Percentiles rank a stretch among this genome's conserved stretches.
These are phyloP conservation scores for Capromys pilorides DNA, from an alignment of 2,797 vertebrate genomes.

Conservation along the genomic window DNA sequence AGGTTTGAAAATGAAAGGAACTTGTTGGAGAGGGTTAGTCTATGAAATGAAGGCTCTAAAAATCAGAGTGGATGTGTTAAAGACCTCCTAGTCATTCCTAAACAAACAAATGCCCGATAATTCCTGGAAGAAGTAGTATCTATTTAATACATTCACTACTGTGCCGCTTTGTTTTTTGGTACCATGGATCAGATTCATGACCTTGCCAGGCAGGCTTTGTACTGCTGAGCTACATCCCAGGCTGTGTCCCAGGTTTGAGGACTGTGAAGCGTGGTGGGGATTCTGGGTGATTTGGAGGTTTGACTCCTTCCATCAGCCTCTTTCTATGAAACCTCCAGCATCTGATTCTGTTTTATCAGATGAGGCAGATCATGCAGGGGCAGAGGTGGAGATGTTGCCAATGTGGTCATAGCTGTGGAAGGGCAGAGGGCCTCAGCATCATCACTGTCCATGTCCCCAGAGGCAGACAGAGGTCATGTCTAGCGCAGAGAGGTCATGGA, in stretches of 20 bases:
- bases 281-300: no score
- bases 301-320: neutral
- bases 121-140: neutral
- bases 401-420: neutral
- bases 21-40: neutral
- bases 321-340: neutral
- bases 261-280: neutral
- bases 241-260: neutral
- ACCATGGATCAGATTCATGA: no score
- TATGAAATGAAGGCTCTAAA: neutral
- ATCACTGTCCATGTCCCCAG: no score
- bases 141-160: neutral
- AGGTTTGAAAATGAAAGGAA: neutral
- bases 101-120: neutral
- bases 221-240: rapidly evolving
- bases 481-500: neutral
- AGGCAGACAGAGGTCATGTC: neutral
- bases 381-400: neutral
- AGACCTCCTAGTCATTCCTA: neutral
- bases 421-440: neutral
- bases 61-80: neutral
- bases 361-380: neutral
- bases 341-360: neutral
- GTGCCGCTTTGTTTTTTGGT: no score
- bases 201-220: neutral